phyloP scores from a whole-genome alignment of 1,140 invertebrate species.

The Sitodiplosis mosellana region DNA sequence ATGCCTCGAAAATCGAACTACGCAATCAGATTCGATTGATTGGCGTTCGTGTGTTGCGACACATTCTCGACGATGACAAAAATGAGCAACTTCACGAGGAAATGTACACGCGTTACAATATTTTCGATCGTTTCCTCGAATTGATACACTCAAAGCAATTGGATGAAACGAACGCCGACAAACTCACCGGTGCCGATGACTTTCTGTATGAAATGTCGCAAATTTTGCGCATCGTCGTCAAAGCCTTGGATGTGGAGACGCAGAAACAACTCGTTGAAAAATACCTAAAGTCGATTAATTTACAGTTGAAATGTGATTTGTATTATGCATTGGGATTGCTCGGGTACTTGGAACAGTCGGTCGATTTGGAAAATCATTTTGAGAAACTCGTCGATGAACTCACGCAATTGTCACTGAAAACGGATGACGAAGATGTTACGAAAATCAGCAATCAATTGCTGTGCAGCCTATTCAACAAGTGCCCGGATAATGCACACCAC shows the following conservation, averaged over 20 bases:
- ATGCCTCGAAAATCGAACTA: too few relatives aligned
- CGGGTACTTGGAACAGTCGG: slow-evolving; percentile 16
- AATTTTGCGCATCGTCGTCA: slow-evolving; percentile 14
- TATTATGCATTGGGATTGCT: slow-evolving; percentile 19
- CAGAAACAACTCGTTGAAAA: slow-evolving; percentile 18
- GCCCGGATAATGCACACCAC: slow-evolving; percentile 11
- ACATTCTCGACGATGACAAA: background rate
- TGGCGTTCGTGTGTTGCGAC: too few relatives aligned
- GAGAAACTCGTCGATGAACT: slow-evolving; percentile 18
- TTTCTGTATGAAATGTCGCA: slow-evolving; percentile 9
- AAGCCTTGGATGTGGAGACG: slow-evolving; percentile 15
- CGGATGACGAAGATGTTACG: slow-evolving; percentile 14
- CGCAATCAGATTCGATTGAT: too few relatives aligned
- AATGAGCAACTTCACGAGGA: background rate
- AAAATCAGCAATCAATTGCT: slow-evolving; percentile 16
- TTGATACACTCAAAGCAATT: background rate
- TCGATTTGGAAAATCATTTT: slow-evolving; percentile 19
- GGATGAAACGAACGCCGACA: background rate
- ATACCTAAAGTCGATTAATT: slow-evolving; percentile 15
- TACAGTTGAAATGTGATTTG: slow-evolving; percentile 14
- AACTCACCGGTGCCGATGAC: background rate
- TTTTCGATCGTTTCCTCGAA: background rate
- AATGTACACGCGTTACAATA: background rate
- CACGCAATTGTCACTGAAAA: slow-evolving; percentile 13
- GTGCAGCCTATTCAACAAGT: slow-evolving; percentile 22